A percentile compares a stretch with the other conserved stretches of the same genome.
phyloP scores from a whole-genome alignment of 2,888 invertebrate species.

The Oeneis ivallda region DNA sequence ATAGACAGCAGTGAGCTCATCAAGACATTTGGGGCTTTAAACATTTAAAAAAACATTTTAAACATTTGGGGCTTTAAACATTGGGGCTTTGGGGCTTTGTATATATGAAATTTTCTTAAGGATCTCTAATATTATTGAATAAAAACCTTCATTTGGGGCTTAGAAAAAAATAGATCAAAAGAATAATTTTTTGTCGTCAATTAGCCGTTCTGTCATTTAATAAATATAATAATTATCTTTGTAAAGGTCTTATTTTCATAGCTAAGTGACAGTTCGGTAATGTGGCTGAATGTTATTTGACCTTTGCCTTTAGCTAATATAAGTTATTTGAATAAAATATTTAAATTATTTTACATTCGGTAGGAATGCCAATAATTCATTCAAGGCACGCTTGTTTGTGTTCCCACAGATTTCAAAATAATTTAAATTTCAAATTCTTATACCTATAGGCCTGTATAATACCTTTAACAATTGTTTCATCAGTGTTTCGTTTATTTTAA shows the following conservation, averaged over 20 bases:
- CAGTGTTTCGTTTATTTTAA: no score
- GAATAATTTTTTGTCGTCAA: not conserved
- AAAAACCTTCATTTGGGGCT: no score
- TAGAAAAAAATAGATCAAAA: no score
- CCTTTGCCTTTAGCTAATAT: slow-evolving; percentile 12
- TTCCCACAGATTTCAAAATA: slow-evolving; percentile 33
- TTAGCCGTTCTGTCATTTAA: not conserved
- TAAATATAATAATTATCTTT: not conserved
- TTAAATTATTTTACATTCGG: slow-evolving; percentile 38
- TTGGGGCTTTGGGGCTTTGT: no score
- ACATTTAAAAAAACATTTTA: no score
- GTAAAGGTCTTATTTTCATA: slow-evolving; percentile 10
- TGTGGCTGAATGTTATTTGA: slow-evolving; percentile 6
- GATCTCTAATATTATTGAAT: no score
- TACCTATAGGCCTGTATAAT: no score
- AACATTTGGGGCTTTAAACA: no score
- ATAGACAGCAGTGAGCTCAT: no score
- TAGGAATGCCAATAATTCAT: slow-evolving; percentile 30
- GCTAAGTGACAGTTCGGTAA: slow-evolving; percentile 13
- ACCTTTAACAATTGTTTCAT: no score
- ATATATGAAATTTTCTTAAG: no score
- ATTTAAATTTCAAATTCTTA: slow-evolving; percentile 5
- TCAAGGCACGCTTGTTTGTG: slow-evolving; percentile 23
- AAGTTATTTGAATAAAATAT: slow-evolving; percentile 13
- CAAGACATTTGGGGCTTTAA: no score